These are phyloP conservation scores for Falco peregrinus DNA, from an alignment of 2,797 vertebrate genomes.

Conservation along the genomic window DNA sequence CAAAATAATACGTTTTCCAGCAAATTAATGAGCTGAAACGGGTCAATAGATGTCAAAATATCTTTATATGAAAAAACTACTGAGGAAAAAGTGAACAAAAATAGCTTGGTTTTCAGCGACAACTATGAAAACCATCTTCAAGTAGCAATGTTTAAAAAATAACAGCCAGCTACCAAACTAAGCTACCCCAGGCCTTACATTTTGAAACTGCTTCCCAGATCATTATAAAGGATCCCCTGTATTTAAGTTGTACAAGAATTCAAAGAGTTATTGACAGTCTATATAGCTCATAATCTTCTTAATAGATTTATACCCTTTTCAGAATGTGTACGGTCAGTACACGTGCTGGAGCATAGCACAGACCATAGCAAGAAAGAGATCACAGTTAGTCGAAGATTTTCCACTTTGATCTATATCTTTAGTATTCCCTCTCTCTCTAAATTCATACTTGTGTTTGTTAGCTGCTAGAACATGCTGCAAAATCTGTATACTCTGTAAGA, in stretches of 20 bases:
- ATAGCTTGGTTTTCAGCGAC: not conserved
- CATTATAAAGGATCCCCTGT: not conserved
- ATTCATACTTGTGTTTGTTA: not conserved
- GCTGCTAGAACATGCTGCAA: not conserved
- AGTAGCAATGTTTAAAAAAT: not conserved
- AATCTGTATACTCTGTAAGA: not conserved
- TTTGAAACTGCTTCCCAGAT: not conserved
- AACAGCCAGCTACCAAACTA: not conserved
- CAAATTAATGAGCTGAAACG: not conserved
- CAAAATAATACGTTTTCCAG: not conserved
- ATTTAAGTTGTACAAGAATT: not conserved
- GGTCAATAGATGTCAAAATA: not conserved
- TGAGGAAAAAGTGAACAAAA: not conserved
- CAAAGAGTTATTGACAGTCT: not conserved
- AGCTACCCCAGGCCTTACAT: not conserved
- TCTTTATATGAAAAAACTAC: not conserved
- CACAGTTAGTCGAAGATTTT: not conserved
- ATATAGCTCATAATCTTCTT: not conserved
- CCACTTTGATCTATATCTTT: not conserved
- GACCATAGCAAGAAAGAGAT: not conserved
- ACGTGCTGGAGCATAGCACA: not conserved
- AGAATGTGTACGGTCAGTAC: not conserved
- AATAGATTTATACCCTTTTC: not conserved
- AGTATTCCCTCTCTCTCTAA: not conserved
- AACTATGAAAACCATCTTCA: not conserved